A percentile compares a stretch with the other conserved stretches of the same genome.
Conservation (phyloP, 1,140 invertebrate species). For the Vanessa atalanta region DNA sequence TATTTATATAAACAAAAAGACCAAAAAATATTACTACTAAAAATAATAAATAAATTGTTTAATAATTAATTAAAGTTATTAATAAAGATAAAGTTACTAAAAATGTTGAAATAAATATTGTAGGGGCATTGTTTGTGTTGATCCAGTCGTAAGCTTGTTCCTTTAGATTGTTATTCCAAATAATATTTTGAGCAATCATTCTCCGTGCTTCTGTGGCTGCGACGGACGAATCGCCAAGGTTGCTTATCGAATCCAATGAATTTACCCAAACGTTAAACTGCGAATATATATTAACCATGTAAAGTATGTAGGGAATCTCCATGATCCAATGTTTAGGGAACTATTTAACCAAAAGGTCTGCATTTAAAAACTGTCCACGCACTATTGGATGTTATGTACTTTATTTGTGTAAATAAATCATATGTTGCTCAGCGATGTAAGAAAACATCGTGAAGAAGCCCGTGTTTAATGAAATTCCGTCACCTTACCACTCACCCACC, state of each 20-base stretch:
- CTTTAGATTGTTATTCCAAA: constrained; percentile 46
- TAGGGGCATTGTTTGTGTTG: constrained; percentile 64
- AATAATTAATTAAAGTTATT: constrained; percentile 59
- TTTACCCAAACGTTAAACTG: constrained; percentile 63
- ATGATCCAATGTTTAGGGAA: no score
- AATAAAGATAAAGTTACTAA: constrained; percentile 52
- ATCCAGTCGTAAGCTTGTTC: constrained; percentile 69
- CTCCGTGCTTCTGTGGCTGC: constrained; percentile 42
- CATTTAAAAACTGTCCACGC: no score
- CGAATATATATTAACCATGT: no score
- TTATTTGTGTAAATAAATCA: no score
- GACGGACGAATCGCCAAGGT: constrained; percentile 50
- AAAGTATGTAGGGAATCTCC: no score
- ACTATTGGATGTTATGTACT: no score
- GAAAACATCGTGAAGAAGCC: no score
- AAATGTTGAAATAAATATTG: constrained; percentile 51
- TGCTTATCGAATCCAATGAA: constrained; percentile 43
- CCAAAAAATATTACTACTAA: constrained; percentile 4
- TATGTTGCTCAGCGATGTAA: no score
- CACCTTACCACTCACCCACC: no score
- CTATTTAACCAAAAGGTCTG: no score
- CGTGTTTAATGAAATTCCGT: no score
- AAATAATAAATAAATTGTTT: constrained; percentile 24
- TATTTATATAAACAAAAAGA: not conserved
- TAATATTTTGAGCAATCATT: constrained; percentile 40